Base-by-base conservation (phyloP, 92 coral and sea anemone genomes). In the Metridium senile region DNA sequence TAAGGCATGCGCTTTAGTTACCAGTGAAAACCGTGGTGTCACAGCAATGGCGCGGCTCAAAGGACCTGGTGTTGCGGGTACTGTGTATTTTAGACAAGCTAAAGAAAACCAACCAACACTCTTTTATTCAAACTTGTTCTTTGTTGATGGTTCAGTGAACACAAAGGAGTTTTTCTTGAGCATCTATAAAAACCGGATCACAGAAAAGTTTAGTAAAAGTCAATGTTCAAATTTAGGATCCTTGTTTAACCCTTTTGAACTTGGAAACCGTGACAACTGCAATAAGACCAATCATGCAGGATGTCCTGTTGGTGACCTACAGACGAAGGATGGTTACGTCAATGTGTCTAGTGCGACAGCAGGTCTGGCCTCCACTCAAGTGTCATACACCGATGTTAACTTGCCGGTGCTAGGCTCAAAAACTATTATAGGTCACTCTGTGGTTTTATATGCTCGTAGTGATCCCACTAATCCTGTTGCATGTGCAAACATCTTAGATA, bases 1-100 rank as follows among this genome's bases (percentile, higher is more conserved):
- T 13, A 82, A 65, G 63, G 99, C 97, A 25, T 95, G 99, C 71
- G 97, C 96, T 18, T 58, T 95, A 68, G 85, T 95, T 17, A 85
- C 85, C 26, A 84, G 88, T 26, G 63, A 47, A 19, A 26, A 74
- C 26, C 62, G 72, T 64, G 81, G 84, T 74, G 43, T 71, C 19
- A 80, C 93, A 19, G 97, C 93, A 0, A 74, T 81, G 31, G 95
- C 96, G 7, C 65, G 63, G n/a, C 76, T 95, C 69, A 89, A 83
- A 63, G 93, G 88, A 11, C 93, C 93, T 8, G 49, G 49, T 13
- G 66, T 95, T 47, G 97, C 99, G 0, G 99, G 99, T 1, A 84
- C 82, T 23, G 92, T 92, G 56, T 89, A 81, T 58, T 77, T 95
- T 26, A 77, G 96, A 61, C 97, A 95, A 80, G 73, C 71, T 45